Conservation (phyloP, 2,797 vertebrate species). For the Manis crassicaudata region DNA sequence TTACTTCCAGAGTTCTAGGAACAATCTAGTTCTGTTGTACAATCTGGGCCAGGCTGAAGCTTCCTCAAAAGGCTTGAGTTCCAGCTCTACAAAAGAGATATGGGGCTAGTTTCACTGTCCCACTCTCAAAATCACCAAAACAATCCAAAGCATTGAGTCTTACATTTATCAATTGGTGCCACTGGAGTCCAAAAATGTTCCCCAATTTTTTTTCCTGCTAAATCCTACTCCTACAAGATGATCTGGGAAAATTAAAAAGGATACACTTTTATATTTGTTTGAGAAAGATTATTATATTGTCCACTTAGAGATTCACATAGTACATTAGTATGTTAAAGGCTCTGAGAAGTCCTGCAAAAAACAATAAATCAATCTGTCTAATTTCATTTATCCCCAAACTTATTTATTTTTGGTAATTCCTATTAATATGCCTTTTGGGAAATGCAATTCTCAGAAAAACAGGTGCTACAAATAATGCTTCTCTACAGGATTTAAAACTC, state of each 20-base stretch:
- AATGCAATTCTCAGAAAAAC: not conserved
- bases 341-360: constrained; percentile 12
- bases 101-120: not conserved
- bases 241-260: not conserved
- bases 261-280: not conserved
- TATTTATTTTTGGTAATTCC: not conserved
- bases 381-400: not conserved
- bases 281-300: not conserved
- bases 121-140: not conserved
- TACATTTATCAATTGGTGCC: not conserved
- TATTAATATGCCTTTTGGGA: not conserved
- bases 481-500: not conserved
- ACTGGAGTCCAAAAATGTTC: not conserved
- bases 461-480: not conserved
- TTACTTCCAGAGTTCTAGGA: constrained; percentile 41
- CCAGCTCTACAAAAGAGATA: not conserved
- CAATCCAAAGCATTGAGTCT: not conserved
- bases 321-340: not conserved
- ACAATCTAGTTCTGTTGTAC: constrained; percentile 4
- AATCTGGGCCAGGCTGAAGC: constrained; percentile 5
- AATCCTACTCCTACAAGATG: not conserved
- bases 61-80: not conserved
- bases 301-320: not conserved
- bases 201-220: not conserved
- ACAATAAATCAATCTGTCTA: not conserved